Evolutionary conservation across 2,113 vertebrate genomes (phyloP).

Genomic region (Chaetorhynchus papuensis): DNA sequence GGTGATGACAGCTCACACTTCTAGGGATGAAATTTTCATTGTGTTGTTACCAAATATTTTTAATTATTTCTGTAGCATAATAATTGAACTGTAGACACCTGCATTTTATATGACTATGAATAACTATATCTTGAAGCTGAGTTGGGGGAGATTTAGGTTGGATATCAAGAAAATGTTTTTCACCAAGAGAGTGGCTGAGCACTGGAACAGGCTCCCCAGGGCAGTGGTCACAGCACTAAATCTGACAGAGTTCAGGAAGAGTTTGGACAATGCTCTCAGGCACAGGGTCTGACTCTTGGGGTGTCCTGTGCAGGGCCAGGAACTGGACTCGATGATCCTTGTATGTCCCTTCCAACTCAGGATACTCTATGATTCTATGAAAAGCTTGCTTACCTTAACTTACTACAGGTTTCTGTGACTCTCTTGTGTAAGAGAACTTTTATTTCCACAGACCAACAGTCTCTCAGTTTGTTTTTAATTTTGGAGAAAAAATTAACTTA

Average conservation of each 20-base stretch:
- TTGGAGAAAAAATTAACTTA: conserved; percentile 1
- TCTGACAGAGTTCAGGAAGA: not conserved
- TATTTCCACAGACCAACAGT: not conserved
- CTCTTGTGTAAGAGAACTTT: not conserved
- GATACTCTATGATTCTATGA: not conserved
- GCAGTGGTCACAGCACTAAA: not conserved
- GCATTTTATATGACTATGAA: not conserved
- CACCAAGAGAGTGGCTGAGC: no score
- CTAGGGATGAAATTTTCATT: not conserved
- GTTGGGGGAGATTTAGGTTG: not conserved
- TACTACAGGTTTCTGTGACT: not conserved
- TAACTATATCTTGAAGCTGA: not conserved
- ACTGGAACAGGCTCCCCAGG: not conserved
- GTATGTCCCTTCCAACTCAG: not conserved
- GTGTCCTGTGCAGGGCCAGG: not conserved
- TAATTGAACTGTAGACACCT: not conserved
- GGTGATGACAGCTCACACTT: not conserved
- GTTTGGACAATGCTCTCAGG: not conserved
- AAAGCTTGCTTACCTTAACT: not conserved
- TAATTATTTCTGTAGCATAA: not conserved
- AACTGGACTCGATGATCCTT: rapidly evolving
- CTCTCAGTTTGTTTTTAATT: not conserved
- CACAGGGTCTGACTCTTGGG: not conserved
- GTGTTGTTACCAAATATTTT: not conserved
- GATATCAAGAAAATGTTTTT: not conserved